These are phyloP conservation scores for Acleris cristana DNA, from an alignment of 2,888 invertebrate genomes.

Conservation along the genomic window DNA sequence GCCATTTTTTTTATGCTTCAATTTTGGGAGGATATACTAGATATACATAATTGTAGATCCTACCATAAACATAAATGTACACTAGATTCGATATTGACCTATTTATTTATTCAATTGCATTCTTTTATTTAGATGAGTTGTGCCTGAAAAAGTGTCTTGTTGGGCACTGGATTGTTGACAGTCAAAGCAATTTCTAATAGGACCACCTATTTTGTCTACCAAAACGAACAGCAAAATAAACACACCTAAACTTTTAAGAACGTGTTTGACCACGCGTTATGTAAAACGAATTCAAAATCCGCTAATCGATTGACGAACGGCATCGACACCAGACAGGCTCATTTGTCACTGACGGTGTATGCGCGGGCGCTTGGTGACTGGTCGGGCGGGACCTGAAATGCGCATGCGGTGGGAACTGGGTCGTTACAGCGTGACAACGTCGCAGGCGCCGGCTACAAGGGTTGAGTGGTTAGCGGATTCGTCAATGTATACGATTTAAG, in stretches of 20 bases:
- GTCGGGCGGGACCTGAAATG: conserved; percentile 18
- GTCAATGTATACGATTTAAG: too few species aligned
- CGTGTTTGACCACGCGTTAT: neutral
- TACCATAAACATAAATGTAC: too few species aligned
- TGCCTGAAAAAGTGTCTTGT: too few species aligned
- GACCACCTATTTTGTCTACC: too few species aligned
- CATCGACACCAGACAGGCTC: neutral
- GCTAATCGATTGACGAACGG: neutral
- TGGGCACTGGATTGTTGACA: too few species aligned
- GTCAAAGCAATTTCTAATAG: too few species aligned
- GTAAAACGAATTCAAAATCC: conserved; percentile 1
- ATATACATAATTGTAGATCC: too few species aligned
- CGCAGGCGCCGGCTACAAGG: conserved; percentile 61
- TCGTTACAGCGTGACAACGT: conserved; percentile 65
- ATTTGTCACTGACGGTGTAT: conserved; percentile 22
- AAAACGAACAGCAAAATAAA: neutral
- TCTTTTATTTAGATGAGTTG: too few species aligned
- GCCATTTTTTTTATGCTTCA: too few species aligned
- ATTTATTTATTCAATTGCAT: too few species aligned
- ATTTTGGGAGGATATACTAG: too few species aligned
- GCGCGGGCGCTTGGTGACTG: conserved; percentile 12
- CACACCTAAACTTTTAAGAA: neutral
- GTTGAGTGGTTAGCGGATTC: neutral
- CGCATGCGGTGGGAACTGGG: conserved; percentile 75
- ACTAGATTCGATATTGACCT: too few species aligned